Conservation (phyloP, 2,888 invertebrate genomes). For the Troides helena region DNA sequence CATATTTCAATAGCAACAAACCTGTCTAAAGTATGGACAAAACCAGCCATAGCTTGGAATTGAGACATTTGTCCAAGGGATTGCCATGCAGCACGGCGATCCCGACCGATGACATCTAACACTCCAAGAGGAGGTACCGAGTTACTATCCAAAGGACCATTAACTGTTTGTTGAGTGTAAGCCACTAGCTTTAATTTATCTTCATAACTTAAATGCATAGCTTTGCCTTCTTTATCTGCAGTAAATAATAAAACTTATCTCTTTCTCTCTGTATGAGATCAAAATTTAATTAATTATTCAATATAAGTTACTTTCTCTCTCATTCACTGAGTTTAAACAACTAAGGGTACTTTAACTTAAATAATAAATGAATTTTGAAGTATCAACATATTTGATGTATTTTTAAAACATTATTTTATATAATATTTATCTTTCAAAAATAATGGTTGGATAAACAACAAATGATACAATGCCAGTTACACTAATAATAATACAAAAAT, state of each 20-base stretch:
- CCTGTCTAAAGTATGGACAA: conserved; percentile 92
- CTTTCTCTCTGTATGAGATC: too few relatives aligned
- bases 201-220: conserved; percentile 95
- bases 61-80: conserved; percentile 91
- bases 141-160: conserved; percentile 89
- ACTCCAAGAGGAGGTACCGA: conserved; percentile 92
- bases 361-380: too few relatives aligned
- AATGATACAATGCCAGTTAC: too few relatives aligned
- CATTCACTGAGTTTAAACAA: too few relatives aligned
- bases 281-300: too few relatives aligned
- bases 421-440: too few relatives aligned
- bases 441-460: too few relatives aligned
- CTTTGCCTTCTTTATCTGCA: conserved; percentile 98
- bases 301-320: too few relatives aligned
- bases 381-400: too few relatives aligned
- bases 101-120: conserved; percentile 96
- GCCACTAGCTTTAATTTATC: conserved; percentile 95
- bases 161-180: conserved; percentile 93
- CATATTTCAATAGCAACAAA: conserved; percentile 33
- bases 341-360: too few relatives aligned
- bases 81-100: conserved; percentile 96
- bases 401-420: too few relatives aligned
- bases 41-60: conserved; percentile 94
- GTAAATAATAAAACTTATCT: conserved; percentile 34
- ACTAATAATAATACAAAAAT: background rate